These are phyloP conservation scores for Hydrotaea cyrtoneurina DNA, from an alignment of 2,888 invertebrate genomes.

Conservation along the genomic window DNA sequence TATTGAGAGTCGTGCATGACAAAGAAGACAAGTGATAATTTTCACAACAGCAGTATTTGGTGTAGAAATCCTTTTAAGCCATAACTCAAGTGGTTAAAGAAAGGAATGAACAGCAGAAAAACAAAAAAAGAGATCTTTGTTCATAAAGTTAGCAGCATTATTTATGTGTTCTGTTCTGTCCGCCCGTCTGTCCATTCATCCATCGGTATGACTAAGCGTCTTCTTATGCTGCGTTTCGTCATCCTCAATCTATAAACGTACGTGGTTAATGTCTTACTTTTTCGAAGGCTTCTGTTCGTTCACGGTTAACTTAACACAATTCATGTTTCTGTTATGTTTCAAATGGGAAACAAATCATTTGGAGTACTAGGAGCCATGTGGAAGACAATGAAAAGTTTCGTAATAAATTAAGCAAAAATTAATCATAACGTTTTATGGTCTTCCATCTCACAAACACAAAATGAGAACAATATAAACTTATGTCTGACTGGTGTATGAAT, in stretches of 20 bases:
- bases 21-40: background rate
- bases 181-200: slow-evolving; percentile 12
- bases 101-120: background rate
- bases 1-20: background rate
- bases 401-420: slow-evolving; percentile 4
- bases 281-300: background rate
- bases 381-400: background rate
- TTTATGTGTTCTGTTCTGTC: background rate
- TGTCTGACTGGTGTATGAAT: background rate
- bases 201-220: background rate
- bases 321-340: background rate
- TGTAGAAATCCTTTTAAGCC: background rate
- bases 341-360: background rate
- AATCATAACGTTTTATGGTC: slow-evolving; percentile 8
- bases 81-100: background rate
- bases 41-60: background rate
- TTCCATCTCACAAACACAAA: background rate
- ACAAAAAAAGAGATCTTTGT: background rate
- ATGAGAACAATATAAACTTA: slow-evolving; percentile 16
- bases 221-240: background rate
- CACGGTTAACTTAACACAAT: background rate
- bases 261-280: background rate
- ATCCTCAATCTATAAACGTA: background rate
- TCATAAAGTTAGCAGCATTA: background rate
- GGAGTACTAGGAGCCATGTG: background rate